phyloP scores from a whole-genome alignment of 1,140 invertebrate genomes.

The Euborellia annulipes region DNA sequence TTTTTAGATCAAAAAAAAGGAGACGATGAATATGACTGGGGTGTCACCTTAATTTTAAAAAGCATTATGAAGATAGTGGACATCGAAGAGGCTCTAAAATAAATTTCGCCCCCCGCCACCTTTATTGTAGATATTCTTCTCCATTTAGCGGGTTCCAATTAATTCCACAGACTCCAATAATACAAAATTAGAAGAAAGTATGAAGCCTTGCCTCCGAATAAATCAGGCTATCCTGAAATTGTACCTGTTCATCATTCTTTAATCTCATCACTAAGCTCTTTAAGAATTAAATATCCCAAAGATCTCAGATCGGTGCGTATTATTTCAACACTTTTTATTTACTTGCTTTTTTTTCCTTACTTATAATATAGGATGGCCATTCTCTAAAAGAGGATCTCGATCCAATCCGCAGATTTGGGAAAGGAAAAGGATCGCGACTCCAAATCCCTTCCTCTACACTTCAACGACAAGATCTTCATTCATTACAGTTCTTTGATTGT shows the following conservation, averaged over 20 bases:
- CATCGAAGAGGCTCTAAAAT: slow-evolving; percentile 28
- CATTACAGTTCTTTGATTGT: too few relatives aligned
- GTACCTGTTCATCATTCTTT: slow-evolving; percentile 70
- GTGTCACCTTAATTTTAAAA: slow-evolving; percentile 88
- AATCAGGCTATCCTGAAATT: slow-evolving; percentile 75
- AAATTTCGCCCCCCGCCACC: slow-evolving; percentile 37
- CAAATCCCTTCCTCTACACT: too few relatives aligned
- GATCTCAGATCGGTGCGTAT: slow-evolving; percentile 51
- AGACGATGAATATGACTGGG: slow-evolving; percentile 87
- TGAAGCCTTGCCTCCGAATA: slow-evolving; percentile 39
- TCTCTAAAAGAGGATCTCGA: too few relatives aligned
- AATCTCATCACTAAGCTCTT: slow-evolving; percentile 75
- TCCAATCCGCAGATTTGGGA: too few relatives aligned
- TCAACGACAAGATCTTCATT: too few relatives aligned
- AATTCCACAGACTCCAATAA: slow-evolving; percentile 32
- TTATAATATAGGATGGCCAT: too few relatives aligned
- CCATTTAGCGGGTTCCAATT: slow-evolving; percentile 43
- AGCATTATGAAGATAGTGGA: slow-evolving; percentile 34
- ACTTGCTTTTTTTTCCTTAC: too few relatives aligned
- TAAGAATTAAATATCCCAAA: slow-evolving; percentile 78
- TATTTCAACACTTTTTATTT: too few relatives aligned
- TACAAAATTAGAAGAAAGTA: slow-evolving; percentile 20
- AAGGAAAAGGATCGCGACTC: too few relatives aligned
- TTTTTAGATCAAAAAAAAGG: slow-evolving; percentile 65
- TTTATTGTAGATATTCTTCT: slow-evolving; percentile 73